Evolutionary conservation across 2,113 vertebrate genomes (phyloP).

Genomic region (Chaetura pelagica): DNA sequence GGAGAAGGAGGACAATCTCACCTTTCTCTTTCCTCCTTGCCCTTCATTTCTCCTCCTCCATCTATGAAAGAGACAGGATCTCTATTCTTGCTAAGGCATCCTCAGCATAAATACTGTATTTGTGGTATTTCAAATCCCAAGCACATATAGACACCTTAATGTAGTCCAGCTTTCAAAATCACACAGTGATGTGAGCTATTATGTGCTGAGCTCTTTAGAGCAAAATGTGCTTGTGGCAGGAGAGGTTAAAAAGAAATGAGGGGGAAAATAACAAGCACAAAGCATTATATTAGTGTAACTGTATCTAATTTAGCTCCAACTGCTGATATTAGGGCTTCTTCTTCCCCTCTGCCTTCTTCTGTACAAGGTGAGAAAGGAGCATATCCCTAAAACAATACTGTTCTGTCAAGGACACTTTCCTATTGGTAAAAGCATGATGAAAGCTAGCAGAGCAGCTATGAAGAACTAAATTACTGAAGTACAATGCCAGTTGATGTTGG

Average conservation of each 20-base stretch:
- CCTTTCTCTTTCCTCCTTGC: background rate
- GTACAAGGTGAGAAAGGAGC: background rate
- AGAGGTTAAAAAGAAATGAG: background rate
- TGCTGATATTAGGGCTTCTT: background rate
- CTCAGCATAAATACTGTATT: background rate
- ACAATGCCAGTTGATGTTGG: background rate
- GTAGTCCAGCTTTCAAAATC: background rate
- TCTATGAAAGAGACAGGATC: background rate
- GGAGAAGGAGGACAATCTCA: background rate
- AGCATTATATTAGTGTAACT: background rate
- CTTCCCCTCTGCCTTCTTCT: background rate
- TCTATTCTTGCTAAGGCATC: background rate
- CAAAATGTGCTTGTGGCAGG: background rate
- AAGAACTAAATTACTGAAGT: background rate
- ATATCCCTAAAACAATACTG: background rate
- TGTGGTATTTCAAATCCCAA: background rate
- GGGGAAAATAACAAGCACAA: constrained; percentile 12
- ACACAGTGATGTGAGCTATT: background rate
- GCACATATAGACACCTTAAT: background rate
- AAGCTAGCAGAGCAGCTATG: background rate
- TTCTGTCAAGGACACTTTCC: background rate
- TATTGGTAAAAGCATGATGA: background rate
- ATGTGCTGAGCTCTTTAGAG: background rate
- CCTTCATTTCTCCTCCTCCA: background rate
- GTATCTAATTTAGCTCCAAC: background rate